Evolutionary conservation across 2,113 vertebrate species (phyloP).

Genomic region (Oceanodroma tethys): DNA sequence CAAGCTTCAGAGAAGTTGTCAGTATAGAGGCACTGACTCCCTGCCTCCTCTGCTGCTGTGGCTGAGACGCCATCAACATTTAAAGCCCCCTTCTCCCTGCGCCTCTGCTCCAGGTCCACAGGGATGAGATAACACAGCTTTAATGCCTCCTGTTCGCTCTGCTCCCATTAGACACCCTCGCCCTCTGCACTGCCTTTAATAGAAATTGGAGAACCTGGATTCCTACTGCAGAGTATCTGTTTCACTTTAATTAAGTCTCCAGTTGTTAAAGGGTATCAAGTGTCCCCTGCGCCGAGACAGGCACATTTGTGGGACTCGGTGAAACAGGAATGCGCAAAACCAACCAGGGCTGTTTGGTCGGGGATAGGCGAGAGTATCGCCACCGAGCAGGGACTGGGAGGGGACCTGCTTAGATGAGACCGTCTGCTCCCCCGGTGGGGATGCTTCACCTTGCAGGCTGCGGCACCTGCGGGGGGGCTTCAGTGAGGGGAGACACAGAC

Average conservation of each 20-base stretch:
- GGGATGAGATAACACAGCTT: background rate
- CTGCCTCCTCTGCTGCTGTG: background rate
- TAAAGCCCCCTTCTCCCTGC: background rate
- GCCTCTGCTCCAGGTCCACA: background rate
- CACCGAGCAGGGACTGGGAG: background rate
- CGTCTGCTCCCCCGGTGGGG: fast-evolving
- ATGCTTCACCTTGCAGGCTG: fast-evolving
- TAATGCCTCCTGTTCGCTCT: background rate
- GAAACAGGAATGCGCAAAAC: background rate
- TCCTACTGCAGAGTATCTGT: background rate
- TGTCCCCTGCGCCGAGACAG: background rate
- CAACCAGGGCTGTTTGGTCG: background rate
- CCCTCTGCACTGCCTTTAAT: background rate
- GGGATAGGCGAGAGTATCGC: fast-evolving
- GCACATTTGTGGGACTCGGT: background rate
- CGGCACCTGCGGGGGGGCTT: background rate
- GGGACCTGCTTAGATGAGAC: background rate
- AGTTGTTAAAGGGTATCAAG: background rate
- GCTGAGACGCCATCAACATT: background rate
- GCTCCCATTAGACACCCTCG: background rate
- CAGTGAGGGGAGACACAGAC: background rate
- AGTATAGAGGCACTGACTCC: background rate
- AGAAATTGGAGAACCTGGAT: background rate
- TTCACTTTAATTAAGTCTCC: background rate
- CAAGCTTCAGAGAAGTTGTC: background rate